Percentiles rank a stretch among this genome's conserved stretches.
phyloP scores from a whole-genome alignment of 2,797 vertebrate species.

The Sparus aurata region DNA sequence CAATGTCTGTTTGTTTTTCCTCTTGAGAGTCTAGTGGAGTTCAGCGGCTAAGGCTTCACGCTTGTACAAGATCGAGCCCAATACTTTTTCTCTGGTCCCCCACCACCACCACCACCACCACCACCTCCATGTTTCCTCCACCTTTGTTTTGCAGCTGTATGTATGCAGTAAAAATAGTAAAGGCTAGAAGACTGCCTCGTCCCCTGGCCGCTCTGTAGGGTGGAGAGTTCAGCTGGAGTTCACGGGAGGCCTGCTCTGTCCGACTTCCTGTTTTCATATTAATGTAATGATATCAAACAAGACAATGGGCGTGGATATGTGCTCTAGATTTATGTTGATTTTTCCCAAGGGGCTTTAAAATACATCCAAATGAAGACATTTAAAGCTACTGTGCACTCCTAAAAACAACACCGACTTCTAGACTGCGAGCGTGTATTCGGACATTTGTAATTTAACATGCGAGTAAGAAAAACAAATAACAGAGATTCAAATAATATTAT shows the following conservation, averaged over 20 bases:
- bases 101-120: too few relatives aligned
- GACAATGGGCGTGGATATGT: not conserved
- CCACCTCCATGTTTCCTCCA: not conserved
- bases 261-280: slow-evolving; percentile 45
- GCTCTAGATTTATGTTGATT: not conserved
- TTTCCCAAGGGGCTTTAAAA: not conserved
- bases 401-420: not conserved
- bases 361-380: not conserved
- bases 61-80: not conserved
- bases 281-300: slow-evolving; percentile 28
- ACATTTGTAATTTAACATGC: not conserved
- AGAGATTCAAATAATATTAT: not conserved
- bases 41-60: not conserved
- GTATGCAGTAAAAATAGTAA: slow-evolving; percentile 29
- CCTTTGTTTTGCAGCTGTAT: slow-evolving; percentile 17
- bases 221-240: slow-evolving; percentile 42
- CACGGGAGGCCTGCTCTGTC: slow-evolving; percentile 20
- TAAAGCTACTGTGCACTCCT: not conserved
- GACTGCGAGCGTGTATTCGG: not conserved
- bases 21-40: not conserved
- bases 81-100: not conserved
- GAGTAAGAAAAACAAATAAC: not conserved
- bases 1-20: not conserved
- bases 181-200: slow-evolving; percentile 25
- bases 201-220: slow-evolving; percentile 5